Base-by-base conservation (phyloP, 2,888 invertebrate genomes). In the Eilema depressum region DNA sequence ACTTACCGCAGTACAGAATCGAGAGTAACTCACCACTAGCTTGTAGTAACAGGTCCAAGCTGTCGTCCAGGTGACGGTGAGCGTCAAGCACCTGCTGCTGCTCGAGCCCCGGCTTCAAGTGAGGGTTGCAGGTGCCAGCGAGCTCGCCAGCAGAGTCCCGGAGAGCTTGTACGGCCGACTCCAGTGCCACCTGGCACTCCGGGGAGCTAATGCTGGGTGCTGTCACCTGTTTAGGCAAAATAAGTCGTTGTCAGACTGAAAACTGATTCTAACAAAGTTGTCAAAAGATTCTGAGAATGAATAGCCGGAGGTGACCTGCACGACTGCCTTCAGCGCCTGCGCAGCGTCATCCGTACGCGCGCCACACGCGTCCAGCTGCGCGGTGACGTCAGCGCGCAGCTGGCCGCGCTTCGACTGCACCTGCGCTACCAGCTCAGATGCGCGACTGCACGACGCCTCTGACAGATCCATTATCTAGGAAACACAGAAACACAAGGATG, bases 261-360 rank as follows among this genome's bases (percentile, higher is more conserved):
- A 41, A 1, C 17, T 14, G 17, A 17, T 4, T 41, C 41, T 17
- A 41, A 41, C 0, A 17, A 12, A 59, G 25, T 25, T 1, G 26
- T 5, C 17, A 59, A 17, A 59, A 28, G 7, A 14, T 5, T 30
- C 5, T 3, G 17, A 41, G 17, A 17, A 14, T 41, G 17, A 41
- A 41, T 41, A 41, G 41, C 2, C 4, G 41, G 20, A 20, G 1
- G 25, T 37, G 41, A 88, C 88, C 85, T 87, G 85, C 0, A 83
- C 83, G 37, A 79, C 81, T 25, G 80, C 77, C 0, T 84, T 75
- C 7, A 87, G 71, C 7, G 76, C 70, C 14, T 83, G 78, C 0
- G 85, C 83, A 17, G 84, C 82, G 60, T 83, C 83, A 4, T 79
- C 82, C 2, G 83, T 76, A 0, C 53, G 71, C 0, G 82, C 77